These are phyloP conservation scores for Pavo muticus DNA, from an alignment of 2,113 vertebrate species.

Conservation along the genomic window DNA sequence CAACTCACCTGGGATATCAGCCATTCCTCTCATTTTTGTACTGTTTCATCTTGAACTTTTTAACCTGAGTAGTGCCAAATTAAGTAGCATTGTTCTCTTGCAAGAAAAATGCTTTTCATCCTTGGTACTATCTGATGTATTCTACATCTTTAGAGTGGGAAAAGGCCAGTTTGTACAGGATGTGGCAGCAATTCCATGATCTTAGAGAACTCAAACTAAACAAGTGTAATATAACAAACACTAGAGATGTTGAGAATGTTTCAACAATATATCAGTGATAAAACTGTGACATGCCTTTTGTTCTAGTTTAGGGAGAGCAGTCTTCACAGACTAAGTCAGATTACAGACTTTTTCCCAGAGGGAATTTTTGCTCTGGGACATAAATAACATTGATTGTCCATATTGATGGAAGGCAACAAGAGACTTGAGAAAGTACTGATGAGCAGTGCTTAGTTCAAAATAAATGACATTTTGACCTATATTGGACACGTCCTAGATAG, in stretches of 20 bases:
- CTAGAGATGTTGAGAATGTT: background rate
- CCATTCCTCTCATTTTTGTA: background rate
- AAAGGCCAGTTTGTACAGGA: background rate
- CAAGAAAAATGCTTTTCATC: background rate
- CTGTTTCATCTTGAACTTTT: background rate
- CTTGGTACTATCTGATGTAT: background rate
- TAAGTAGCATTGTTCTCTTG: background rate
- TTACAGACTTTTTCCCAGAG: background rate
- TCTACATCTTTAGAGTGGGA: background rate
- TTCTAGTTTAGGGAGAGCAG: background rate
- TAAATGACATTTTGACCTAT: conserved; percentile 3
- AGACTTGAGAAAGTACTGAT: background rate
- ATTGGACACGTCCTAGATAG: background rate
- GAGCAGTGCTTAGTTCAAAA: background rate
- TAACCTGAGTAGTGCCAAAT: background rate
- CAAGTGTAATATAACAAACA: background rate
- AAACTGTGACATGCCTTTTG: background rate
- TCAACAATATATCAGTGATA: background rate
- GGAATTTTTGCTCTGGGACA: background rate
- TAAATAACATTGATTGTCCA: conserved; percentile 21
- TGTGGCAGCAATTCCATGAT: background rate
- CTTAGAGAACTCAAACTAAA: background rate
- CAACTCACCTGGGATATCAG: background rate
- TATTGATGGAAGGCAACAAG: conserved; percentile 38
- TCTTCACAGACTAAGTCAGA: background rate